phyloP scores from a whole-genome alignment of 2,888 invertebrate species.

The Limnephilus marmoratus region DNA sequence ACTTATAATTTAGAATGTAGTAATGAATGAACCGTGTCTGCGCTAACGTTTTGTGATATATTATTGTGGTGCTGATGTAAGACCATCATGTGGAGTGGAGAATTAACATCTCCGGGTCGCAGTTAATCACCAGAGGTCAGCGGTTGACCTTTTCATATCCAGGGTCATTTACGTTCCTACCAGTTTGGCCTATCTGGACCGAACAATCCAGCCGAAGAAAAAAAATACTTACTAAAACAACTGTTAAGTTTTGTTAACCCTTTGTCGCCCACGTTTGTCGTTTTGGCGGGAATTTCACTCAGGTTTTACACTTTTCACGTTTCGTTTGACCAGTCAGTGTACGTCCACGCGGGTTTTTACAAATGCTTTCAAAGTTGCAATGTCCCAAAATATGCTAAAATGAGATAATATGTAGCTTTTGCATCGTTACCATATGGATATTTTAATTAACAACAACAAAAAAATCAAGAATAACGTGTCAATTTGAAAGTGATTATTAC shows the following conservation, averaged over 20 bases:
- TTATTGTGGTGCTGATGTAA: background rate
- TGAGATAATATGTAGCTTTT: too few species aligned
- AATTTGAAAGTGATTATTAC: too few species aligned
- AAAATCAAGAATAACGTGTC: too few species aligned
- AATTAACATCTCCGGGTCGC: slow-evolving; percentile 37
- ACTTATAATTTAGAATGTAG: background rate
- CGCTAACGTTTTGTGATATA: slow-evolving; percentile 4
- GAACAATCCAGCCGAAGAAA: background rate
- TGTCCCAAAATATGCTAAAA: too few species aligned
- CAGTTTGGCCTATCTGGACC: background rate
- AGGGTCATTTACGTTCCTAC: slow-evolving; percentile 4
- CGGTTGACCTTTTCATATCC: background rate
- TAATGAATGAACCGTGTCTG: background rate
- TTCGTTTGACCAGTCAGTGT: background rate
- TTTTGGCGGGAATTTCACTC: background rate
- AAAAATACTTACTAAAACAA: background rate
- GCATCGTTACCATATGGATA: too few species aligned
- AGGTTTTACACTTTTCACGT: background rate
- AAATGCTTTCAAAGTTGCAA: background rate
- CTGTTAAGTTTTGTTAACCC: background rate
- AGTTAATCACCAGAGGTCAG: slow-evolving; percentile 42
- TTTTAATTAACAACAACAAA: too few species aligned
- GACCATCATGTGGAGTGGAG: background rate
- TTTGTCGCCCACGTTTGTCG: background rate
- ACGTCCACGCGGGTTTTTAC: too few species aligned